Conservation (phyloP, 2,888 invertebrate species). For the Limnephilus lunatus region DNA sequence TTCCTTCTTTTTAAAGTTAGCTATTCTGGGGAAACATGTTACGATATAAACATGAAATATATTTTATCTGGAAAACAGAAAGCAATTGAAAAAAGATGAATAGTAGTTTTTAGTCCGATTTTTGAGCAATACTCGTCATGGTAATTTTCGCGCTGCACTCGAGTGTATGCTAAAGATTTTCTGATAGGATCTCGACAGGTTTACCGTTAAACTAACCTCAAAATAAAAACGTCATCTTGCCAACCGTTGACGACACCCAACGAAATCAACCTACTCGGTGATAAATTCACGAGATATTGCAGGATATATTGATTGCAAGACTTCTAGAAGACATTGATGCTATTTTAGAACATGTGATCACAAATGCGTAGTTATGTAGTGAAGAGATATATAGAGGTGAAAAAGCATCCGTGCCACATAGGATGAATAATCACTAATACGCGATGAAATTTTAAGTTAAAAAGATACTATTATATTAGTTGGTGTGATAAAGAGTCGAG, state of each 20-base stretch:
- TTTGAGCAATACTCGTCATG: no score
- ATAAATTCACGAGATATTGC: background rate
- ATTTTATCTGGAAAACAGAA: no score
- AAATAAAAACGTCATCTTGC: background rate
- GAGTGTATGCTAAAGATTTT: no score
- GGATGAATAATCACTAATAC: background rate
- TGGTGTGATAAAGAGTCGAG: background rate
- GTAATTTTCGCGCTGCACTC: no score
- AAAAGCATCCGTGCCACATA: conserved; percentile 54
- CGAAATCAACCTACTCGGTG: background rate
- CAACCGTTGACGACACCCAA: background rate
- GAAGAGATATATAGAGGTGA: background rate
- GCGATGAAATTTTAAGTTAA: background rate
- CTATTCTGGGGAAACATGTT: no score
- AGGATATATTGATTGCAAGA: background rate
- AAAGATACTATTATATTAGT: background rate
- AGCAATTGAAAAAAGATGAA: no score
- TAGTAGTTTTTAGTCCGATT: no score
- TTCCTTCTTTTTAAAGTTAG: no score
- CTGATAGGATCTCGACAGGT: no score
- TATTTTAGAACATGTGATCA: background rate
- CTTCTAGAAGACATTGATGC: background rate
- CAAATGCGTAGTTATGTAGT: conserved; percentile 31
- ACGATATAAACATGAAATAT: no score
- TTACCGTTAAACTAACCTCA: conserved; percentile 38